Base-by-base conservation (phyloP, 2,113 vertebrate genomes). In the Microtus oregoni region DNA sequence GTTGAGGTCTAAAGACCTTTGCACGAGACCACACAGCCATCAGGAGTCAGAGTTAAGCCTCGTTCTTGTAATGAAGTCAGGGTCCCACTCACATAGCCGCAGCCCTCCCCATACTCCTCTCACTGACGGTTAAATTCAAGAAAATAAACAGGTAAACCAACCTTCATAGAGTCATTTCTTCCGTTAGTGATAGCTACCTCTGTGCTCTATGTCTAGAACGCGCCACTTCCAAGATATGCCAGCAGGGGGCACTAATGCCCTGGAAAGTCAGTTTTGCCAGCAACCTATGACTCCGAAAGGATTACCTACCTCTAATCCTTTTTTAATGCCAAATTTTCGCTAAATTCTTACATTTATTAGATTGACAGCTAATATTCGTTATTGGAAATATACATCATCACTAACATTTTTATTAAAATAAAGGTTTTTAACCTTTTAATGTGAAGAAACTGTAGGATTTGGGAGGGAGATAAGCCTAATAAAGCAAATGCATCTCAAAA, bases 181-280 rank as follows among this genome's bases (percentile, higher is more conserved):
- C 10, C 82, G 44, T 17, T 0, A 38, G 26, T 6, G 2, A 26
- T 67, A 12, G 1, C 32, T 41, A 12, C 1, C 30, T 76, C 61
- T 68, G 17, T 38, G 32, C 22, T 12, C 3, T 41, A 86, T 41
- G 0, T 73, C 28, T 9, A 6, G 1, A 83, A 61, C 17, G 35
- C 1, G 20, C 35, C 82, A 82, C 58, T 96, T 96, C 92, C 65
- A 70, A 52, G 0, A 67, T 20, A 0, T 0, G 0, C 76, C 93
- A 95, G 95, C 81, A 96, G 96, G 85, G 94, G 91, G 68, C 91
- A 95, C 17, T 91, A 22, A 4, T 58, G 44, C 79, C 47, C 68
- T 52, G 72, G 10, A 89, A 86, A 94, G 85, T 55, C 72, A 58
- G 30, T 41, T 32, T 73, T 35, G 1, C 13, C 83, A 5, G 12